Conservation (phyloP, 2,113 vertebrate genomes). For the Melanostigma gelatinosum region DNA sequence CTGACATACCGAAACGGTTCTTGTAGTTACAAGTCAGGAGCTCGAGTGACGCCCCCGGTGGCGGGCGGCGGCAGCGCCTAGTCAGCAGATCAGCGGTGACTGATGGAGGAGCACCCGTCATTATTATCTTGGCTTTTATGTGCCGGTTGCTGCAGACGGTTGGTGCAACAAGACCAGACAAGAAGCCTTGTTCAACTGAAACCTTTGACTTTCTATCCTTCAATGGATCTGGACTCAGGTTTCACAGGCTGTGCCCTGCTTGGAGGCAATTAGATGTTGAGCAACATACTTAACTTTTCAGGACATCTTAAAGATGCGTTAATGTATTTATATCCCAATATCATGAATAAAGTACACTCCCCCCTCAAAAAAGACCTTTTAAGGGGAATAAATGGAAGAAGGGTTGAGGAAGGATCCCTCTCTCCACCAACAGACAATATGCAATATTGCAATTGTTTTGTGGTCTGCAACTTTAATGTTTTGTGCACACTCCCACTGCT, state of each 20-base stretch:
- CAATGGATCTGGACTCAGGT: not conserved
- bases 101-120: conserved; percentile 45
- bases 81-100: conserved; percentile 15
- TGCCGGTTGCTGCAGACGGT: conserved; percentile 14
- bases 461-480: not conserved
- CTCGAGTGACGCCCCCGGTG: conserved; percentile 42
- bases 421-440: not conserved
- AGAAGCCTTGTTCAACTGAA: not conserved
- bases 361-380: too few relatives aligned
- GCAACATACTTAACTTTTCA: not conserved
- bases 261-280: not conserved
- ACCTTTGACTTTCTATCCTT: not conserved
- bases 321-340: not conserved
- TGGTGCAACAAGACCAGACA: conserved; percentile 1
- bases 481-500: not conserved
- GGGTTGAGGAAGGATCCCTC: not conserved
- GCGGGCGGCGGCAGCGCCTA: conserved; percentile 32
- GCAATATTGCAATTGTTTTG: not conserved
- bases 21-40: conserved; percentile 60
- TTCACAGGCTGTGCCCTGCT: not conserved
- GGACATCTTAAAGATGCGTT: not conserved
- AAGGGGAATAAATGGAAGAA: too few relatives aligned
- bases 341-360: too few relatives aligned
- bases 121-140: conserved; percentile 33
- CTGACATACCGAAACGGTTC: conserved; percentile 53